Conservation (phyloP, 2,113 vertebrate species). For the Leptobrachium leishanense region DNA sequence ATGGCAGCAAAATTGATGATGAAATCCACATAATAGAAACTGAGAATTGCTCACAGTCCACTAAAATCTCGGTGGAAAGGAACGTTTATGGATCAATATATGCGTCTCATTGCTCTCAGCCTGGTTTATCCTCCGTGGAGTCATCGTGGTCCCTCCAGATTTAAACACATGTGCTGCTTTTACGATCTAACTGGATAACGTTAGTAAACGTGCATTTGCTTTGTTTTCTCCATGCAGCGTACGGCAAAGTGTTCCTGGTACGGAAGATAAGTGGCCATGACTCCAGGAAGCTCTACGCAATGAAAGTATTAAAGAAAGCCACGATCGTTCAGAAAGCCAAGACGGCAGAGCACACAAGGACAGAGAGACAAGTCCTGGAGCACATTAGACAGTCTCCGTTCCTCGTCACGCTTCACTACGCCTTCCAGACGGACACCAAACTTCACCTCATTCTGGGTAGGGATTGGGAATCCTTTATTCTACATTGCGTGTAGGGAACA, state of each 20-base stretch:
- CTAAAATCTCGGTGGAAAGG: too few relatives aligned
- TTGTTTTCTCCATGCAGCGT: conserved; percentile 69
- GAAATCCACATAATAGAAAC: too few relatives aligned
- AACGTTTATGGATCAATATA: too few relatives aligned
- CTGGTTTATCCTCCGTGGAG: too few relatives aligned
- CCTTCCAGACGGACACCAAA: conserved; percentile 96
- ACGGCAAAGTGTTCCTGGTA: conserved; percentile 96
- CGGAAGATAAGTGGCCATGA: conserved; percentile 94
- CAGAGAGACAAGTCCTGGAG: conserved; percentile 92
- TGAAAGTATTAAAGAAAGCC: conserved; percentile 98
- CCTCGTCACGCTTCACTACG: conserved; percentile 92
- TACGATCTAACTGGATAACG: too few relatives aligned
- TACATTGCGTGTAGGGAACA: too few relatives aligned
- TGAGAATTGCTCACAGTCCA: too few relatives aligned
- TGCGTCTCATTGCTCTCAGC: too few relatives aligned
- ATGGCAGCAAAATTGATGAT: too few relatives aligned
- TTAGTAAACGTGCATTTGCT: neutral
- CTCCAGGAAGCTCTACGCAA: conserved; percentile 89
- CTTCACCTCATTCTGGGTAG: conserved; percentile 96
- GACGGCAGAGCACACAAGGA: conserved; percentile 90
- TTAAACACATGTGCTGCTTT: too few relatives aligned
- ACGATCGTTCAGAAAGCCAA: conserved; percentile 97
- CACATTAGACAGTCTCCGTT: conserved; percentile 93
- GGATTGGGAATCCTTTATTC: conserved; percentile 15
- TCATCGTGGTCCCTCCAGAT: too few relatives aligned